Percentiles rank a stretch among this genome's conserved stretches.
These are phyloP conservation scores for Corynorhinus townsendii DNA, from an alignment of 2,113 vertebrate genomes.

Conservation along the genomic window DNA sequence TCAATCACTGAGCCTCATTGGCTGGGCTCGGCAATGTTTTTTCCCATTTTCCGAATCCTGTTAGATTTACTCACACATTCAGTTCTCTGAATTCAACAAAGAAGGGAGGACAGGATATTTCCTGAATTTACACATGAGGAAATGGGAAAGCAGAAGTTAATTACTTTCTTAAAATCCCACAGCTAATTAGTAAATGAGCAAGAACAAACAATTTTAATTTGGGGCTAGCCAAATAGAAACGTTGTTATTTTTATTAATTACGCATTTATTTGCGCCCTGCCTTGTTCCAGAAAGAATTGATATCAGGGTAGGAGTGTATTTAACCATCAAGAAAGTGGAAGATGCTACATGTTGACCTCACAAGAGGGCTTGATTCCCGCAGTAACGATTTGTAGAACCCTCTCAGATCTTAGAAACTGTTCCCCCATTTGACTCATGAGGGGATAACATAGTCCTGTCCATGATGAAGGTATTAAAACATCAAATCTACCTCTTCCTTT, in stretches of 20 bases:
- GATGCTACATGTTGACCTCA: background rate
- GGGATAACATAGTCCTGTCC: background rate
- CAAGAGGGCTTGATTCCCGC: background rate
- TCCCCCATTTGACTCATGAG: background rate
- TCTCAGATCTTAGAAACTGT: background rate
- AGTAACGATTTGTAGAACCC: background rate
- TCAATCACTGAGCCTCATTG: too few relatives aligned
- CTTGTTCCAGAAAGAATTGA: slow-evolving; percentile 32
- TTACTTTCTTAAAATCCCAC: slow-evolving; percentile 16
- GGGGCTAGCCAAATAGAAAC: slow-evolving; percentile 39
- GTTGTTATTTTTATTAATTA: slow-evolving; percentile 39
- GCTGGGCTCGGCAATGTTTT: too few relatives aligned
- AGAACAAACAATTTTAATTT: slow-evolving; percentile 48
- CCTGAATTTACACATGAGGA: background rate
- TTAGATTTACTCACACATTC: background rate
- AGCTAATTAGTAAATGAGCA: slow-evolving; percentile 29
- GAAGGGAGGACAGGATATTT: background rate
- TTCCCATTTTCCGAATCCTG: background rate
- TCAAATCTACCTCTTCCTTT: background rate
- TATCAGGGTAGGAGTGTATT: background rate
- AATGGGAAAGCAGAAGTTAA: slow-evolving; percentile 43
- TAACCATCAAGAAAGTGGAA: background rate
- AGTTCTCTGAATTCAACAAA: background rate
- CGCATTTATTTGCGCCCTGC: slow-evolving; percentile 27
- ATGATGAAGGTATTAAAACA: background rate